Evolutionary conservation across 2,888 invertebrate species (phyloP).

Genomic region (Allophyes oxyacanthae): DNA sequence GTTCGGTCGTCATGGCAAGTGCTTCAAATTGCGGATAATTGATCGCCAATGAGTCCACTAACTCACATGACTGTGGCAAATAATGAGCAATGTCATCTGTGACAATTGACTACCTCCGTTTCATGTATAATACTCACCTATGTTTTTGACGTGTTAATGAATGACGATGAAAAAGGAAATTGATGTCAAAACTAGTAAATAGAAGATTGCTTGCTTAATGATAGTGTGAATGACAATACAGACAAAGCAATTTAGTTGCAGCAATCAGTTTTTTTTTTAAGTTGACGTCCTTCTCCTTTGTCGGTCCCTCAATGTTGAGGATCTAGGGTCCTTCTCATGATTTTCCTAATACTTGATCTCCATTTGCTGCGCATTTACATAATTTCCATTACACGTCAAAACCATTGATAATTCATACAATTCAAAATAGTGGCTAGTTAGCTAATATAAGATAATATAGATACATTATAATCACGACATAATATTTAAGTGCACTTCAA

Average conservation of each 20-base stretch:
- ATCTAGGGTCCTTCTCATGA: too few species aligned
- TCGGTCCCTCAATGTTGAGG: too few species aligned
- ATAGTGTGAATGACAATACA: conserved; percentile 19
- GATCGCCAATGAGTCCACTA: conserved; percentile 78
- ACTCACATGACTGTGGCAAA: conserved; percentile 75
- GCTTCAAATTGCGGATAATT: conserved; percentile 85
- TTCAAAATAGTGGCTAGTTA: too few species aligned
- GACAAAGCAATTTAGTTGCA: conserved; percentile 2
- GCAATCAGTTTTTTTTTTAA: too few species aligned
- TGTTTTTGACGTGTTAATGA: conserved; percentile 47
- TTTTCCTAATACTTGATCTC: too few species aligned
- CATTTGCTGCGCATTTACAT: too few species aligned
- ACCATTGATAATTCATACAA: too few species aligned
- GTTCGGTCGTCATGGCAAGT: conserved; percentile 76
- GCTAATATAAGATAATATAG: too few species aligned
- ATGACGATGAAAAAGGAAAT: conserved; percentile 40
- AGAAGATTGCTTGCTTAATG: conserved; percentile 21
- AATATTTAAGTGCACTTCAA: too few species aligned
- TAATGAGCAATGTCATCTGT: conserved; percentile 62
- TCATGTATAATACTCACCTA: conserved; percentile 38
- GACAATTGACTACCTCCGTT: conserved; percentile 57
- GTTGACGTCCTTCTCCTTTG: too few species aligned
- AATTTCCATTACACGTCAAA: too few species aligned
- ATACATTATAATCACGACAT: too few species aligned
- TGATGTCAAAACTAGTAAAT: conserved; percentile 45